These are phyloP conservation scores for Monomorium pharaonis DNA, from an alignment of 1,140 invertebrate genomes.

Conservation along the genomic window DNA sequence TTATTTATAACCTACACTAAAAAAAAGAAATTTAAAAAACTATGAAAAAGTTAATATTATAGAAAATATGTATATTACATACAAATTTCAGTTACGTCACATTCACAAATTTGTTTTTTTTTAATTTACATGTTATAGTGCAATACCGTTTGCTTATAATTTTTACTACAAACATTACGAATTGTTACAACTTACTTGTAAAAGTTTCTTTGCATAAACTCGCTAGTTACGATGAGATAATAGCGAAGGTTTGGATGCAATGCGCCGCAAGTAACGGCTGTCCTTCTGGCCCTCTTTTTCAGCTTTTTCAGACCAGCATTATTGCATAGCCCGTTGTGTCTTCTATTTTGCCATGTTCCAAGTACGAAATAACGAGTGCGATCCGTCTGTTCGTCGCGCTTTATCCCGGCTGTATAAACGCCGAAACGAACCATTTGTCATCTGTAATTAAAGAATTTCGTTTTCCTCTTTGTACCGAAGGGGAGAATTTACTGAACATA, in stretches of 20 bases:
- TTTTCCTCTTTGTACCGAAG: conserved; percentile 63
- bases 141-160: conserved; percentile 59
- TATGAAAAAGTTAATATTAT: neutral
- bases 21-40: neutral
- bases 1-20: neutral
- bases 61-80: neutral
- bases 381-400: conserved; percentile 25
- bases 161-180: conserved; percentile 64
- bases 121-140: neutral
- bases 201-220: conserved; percentile 67
- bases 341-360: conserved; percentile 35
- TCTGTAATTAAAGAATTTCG: conserved; percentile 71
- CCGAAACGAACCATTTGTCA: conserved; percentile 72
- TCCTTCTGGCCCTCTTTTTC: conserved; percentile 73
- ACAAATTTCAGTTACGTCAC: too few relatives aligned
- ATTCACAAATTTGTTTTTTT: too few relatives aligned
- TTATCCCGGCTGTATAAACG: conserved; percentile 49
- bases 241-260: conserved; percentile 70
- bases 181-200: conserved; percentile 42
- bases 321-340: conserved; percentile 54
- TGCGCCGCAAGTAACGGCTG: conserved; percentile 72
- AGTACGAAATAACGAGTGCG: conserved; percentile 60
- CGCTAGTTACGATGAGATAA: conserved; percentile 69
- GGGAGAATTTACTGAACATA: conserved; percentile 46
- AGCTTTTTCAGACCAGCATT: conserved; percentile 72